These are phyloP conservation scores for Cardinalis cardinalis DNA, from an alignment of 2,113 vertebrate species.

Conservation along the genomic window DNA sequence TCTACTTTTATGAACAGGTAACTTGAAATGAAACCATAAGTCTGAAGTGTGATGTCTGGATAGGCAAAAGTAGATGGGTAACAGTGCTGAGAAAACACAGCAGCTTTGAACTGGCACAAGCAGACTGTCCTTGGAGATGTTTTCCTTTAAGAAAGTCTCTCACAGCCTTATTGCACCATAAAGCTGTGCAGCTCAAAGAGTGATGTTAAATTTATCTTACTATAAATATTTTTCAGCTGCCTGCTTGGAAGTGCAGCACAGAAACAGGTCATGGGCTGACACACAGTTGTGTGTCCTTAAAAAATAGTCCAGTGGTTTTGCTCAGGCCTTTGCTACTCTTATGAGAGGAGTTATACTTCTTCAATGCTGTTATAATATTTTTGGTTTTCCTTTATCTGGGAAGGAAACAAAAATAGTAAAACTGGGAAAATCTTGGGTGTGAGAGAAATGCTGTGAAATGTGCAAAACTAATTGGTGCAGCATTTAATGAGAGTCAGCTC, in stretches of 20 bases:
- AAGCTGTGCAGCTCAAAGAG: slow-evolving; percentile 23
- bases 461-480: neutral
- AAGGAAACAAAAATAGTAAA: neutral
- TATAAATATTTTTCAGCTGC: slow-evolving; percentile 47
- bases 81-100: neutral
- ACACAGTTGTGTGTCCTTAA: neutral
- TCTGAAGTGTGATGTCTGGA: neutral
- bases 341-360: neutral
- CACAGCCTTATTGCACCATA: neutral
- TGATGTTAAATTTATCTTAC: slow-evolving; percentile 52
- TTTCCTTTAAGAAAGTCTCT: neutral
- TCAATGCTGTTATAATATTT: neutral
- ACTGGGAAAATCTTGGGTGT: neutral
- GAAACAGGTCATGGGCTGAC: neutral
- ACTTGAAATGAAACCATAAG: neutral
- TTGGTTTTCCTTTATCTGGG: neutral
- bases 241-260: neutral
- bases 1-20: slow-evolving; percentile 99
- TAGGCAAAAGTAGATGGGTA: neutral
- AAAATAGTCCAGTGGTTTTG: neutral
- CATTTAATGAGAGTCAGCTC: neutral
- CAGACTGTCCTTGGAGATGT: neutral
- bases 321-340: neutral
- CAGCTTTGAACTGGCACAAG: neutral
- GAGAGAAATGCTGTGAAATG: neutral